Base-by-base conservation (phyloP, 2,113 vertebrate genomes). In the Ciconia maguari region DNA sequence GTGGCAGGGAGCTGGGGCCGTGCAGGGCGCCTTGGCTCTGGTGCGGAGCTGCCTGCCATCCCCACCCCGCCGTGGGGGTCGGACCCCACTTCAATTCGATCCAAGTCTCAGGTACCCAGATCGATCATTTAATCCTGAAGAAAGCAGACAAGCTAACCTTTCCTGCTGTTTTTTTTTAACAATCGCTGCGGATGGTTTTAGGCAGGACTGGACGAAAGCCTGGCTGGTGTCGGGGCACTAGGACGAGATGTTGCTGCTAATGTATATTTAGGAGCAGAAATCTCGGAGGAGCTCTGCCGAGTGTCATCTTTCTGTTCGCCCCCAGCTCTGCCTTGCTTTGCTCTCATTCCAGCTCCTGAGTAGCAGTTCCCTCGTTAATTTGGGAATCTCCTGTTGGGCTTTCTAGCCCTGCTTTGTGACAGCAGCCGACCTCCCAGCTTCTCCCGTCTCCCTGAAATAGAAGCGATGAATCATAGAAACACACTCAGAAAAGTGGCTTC, bases 371-470 rank as follows among this genome's bases (percentile, higher is more conserved):
- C 62, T 90, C 10, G 1, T 96, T 96, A 80, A 90, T 93, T 90
- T 94, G 94, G 82, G 82, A 94, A 93, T 95, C 95, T 97, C 94
- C 94, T 95, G 27, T 95, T 94, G 93, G 84, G 70, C 69, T 92
- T 97, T 91, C 66, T 84, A 80, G 77, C 81, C 42, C 25, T 68
- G 41, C 54, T 94, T 89, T 89, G 87, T 89, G 81, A 30, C 89
- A 89, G 83, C 81, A 77, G 54, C 49, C 0, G 54, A 93, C 84
- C 89, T 96, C 87, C 87, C 69, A 55, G 54, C 82, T 91, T 91
- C 82, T 78, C 54, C 58, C 1, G n/a, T n/a, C 76, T 90, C 42
- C 76, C 76, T 70, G 49, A 93, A 96, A 91, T 80, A 94, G 93
- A 93, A 96, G 42, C 2, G 12, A 13, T 87, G 84, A 94, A 81